Percentiles rank a stretch among this genome's conserved stretches.
phyloP scores from a whole-genome alignment of 2,797 vertebrate genomes.

The Mus caroli region DNA sequence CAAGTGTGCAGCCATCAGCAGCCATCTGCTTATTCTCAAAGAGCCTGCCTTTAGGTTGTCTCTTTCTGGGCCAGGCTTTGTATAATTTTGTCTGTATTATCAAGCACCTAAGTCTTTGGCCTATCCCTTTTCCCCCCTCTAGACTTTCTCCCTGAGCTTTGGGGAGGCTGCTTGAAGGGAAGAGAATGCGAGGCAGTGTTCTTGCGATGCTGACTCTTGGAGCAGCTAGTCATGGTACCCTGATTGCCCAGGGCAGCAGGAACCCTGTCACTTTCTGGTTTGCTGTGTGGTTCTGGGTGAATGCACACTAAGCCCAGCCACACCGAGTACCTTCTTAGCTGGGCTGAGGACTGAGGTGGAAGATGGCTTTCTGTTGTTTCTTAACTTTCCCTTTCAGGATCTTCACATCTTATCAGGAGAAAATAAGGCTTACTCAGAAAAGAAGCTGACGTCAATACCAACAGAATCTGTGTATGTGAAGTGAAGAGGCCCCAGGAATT shows the following conservation, averaged over 20 bases:
- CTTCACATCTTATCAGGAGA: not conserved
- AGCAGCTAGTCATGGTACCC: not conserved
- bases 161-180: not conserved
- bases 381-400: not conserved
- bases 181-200: too few species aligned
- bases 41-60: not conserved
- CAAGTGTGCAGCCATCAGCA: not conserved
- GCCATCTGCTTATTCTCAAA: not conserved
- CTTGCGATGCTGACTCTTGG: not conserved
- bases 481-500: not conserved
- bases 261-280: not conserved
- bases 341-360: not conserved
- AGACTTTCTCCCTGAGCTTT: not conserved
- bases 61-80: too few species aligned
- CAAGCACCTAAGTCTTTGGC: not conserved
- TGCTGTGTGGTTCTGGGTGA: not conserved
- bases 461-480: not conserved
- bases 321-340: not conserved
- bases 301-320: accelerated
- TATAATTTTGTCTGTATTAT: not conserved
- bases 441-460: not conserved
- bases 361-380: not conserved
- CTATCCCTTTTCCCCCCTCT: not conserved
- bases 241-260: not conserved
- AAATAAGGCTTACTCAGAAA: not conserved